Evolutionary conservation across 2,888 invertebrate species (phyloP).

Genomic region (Drosophila acutilabella): DNA sequence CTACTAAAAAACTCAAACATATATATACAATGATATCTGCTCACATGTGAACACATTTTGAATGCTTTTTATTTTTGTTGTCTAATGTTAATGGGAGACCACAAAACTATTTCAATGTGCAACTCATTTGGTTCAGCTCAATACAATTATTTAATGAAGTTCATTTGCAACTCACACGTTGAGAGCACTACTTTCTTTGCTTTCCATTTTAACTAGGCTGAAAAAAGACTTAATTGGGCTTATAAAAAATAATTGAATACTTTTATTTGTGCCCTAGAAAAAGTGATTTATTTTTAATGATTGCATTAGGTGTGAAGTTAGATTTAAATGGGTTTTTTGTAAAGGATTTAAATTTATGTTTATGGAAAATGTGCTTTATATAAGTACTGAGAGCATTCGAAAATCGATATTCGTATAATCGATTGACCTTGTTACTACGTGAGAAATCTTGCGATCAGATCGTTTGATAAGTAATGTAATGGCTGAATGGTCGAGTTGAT

Average conservation of each 20-base stretch:
- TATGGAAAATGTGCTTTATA: neutral
- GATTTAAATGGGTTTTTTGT: neutral
- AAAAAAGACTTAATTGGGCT: neutral
- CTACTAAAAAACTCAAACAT: neutral
- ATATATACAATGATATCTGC: neutral
- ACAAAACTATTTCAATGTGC: slow-evolving; percentile 26
- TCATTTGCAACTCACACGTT: slow-evolving; percentile 14
- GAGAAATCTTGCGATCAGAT: slow-evolving; percentile 3
- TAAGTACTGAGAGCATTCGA: neutral
- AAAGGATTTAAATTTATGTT: neutral
- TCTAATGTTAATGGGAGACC: slow-evolving; percentile 14
- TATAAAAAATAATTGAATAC: neutral
- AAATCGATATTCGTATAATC: slow-evolving; percentile 11
- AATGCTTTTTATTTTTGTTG: no score
- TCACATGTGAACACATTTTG: slow-evolving; percentile 9
- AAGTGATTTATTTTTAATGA: neutral
- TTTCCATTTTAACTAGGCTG: neutral
- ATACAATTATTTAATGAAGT: slow-evolving; percentile 23
- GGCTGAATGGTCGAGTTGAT: slow-evolving; percentile 21
- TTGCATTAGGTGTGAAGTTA: neutral
- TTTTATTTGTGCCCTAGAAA: neutral
- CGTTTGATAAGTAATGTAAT: slow-evolving; percentile 9
- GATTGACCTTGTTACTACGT: slow-evolving; percentile 15
- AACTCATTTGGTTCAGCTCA: slow-evolving; percentile 24
- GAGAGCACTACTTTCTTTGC: slow-evolving; percentile 2